Evolutionary conservation across 2,888 invertebrate species (phyloP), one percentile per base, ranked within the genome.

Genomic region (Zaprionus obscuricornis): DNA sequence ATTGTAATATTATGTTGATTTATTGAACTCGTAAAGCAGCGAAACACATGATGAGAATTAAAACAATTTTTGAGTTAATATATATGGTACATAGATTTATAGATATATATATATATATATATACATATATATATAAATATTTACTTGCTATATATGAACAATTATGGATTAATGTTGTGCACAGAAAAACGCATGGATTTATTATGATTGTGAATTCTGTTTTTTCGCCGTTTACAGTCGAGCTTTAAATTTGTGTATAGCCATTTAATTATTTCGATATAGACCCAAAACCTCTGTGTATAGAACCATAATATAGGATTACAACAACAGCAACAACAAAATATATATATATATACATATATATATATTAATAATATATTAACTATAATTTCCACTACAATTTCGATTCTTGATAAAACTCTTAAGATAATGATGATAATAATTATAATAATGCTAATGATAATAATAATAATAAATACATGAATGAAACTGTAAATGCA

Each of bases 171-270:
- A 51, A 59, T 20, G 33, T n/a, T n/a, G n/a, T n/a, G 13, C 10
- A 24, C 33, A 33, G 20, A 31, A 31, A 27, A 17, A 50, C n/a
- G n/a, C n/a, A n/a, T n/a, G 7, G 13, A 39, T 29, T 60, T 33
- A 26, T 29, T 20, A 18, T 42, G 26, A 10, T 47, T 20, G 46
- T 31, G 16, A 5, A 26, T 27, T 29, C n/a, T 31, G 43, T 49
- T 42, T 36, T 26, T 26, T 10, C 1, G 13, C 13, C 6, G 27
- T 46, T 68, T 68, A 34, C 39, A 36, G 40, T 22, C 26, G 43
- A 62, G 66, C 68, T 66, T 66, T 62, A 68, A 62, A 68, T 55
- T 62, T 37, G 45, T 54, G 54, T 52, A 47, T 59, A 60, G 51
- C 62, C 51, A 43, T 60, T 60, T 31, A 45, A 49, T 50, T 40